Evolutionary conservation across 2,113 vertebrate species (phyloP).

Genomic region (Neodontobutis hainanensis): DNA sequence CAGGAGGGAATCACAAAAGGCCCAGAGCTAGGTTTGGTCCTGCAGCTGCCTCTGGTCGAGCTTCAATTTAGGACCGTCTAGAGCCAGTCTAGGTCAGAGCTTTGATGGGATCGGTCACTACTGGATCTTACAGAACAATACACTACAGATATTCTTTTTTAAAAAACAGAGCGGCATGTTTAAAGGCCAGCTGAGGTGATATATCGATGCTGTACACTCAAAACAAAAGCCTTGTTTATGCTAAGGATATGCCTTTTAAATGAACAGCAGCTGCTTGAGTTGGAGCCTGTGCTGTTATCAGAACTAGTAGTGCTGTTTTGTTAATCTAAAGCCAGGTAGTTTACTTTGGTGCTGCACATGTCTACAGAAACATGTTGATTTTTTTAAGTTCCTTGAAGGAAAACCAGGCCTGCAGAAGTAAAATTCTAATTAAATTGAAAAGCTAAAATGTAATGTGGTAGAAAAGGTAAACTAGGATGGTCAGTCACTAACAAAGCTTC

Average conservation of each 20-base stretch:
- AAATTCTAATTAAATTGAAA: too few species aligned
- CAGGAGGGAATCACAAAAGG: slow-evolving; percentile 11
- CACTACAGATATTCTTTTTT: slow-evolving; percentile 6
- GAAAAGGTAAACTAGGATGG: too few species aligned
- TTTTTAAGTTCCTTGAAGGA: not conserved
- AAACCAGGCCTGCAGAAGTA: too few species aligned
- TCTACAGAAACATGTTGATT: not conserved
- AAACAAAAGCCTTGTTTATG: slow-evolving; percentile 1
- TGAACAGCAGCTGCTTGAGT: slow-evolving; percentile 2
- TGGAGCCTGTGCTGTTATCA: not conserved
- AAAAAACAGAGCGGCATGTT: not conserved
- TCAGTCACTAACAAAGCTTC: too few species aligned
- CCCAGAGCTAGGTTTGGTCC: slow-evolving; percentile 3
- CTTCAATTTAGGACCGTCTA: slow-evolving; percentile 6
- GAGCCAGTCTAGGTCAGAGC: slow-evolving; percentile 25
- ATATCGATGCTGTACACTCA: not conserved
- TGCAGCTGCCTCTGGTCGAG: slow-evolving; percentile 22
- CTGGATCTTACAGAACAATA: slow-evolving; percentile 16
- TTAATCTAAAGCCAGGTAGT: not conserved
- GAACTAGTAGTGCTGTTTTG: slow-evolving; percentile 7
- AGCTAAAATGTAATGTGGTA: too few species aligned
- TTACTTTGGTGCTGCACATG: not conserved
- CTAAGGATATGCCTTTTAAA: slow-evolving; percentile 1
- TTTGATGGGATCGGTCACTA: slow-evolving; percentile 16
- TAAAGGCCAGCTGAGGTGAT: not conserved